Conservation (phyloP, 2,113 vertebrate species). For the Eretmochelys imbricata region DNA sequence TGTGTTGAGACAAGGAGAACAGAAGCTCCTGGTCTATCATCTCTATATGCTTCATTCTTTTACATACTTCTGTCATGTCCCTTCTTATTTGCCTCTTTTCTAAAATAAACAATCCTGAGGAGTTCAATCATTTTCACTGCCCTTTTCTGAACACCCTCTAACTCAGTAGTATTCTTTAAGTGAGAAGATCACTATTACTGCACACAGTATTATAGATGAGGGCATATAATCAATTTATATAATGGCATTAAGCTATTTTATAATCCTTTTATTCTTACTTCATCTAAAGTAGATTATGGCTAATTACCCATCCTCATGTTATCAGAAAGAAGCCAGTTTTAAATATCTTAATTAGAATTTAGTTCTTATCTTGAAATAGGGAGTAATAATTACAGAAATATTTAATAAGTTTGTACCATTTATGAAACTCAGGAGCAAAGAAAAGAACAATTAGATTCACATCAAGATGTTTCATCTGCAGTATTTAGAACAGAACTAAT, state of each 20-base stretch:
- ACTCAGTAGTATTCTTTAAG: not conserved
- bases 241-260: not conserved
- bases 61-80: not conserved
- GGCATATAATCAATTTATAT: not conserved
- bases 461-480: not conserved
- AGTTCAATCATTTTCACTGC: not conserved
- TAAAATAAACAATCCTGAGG: not conserved
- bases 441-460: not conserved
- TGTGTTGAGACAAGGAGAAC: not conserved
- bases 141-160: not conserved
- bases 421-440: not conserved
- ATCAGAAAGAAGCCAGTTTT: not conserved
- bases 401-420: not conserved
- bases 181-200: not conserved
- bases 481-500: not conserved
- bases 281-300: not conserved
- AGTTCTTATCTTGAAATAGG: not conserved
- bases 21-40: no score
- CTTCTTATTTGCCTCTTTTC: not conserved
- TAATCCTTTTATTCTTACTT: not conserved
- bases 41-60: no score
- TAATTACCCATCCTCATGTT: not conserved
- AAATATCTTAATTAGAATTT: not conserved
- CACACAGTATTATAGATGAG: not conserved
- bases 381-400: not conserved